These are phyloP conservation scores for Cephalopachus bancanus DNA, from an alignment of 2,797 vertebrate species.

Conservation along the genomic window DNA sequence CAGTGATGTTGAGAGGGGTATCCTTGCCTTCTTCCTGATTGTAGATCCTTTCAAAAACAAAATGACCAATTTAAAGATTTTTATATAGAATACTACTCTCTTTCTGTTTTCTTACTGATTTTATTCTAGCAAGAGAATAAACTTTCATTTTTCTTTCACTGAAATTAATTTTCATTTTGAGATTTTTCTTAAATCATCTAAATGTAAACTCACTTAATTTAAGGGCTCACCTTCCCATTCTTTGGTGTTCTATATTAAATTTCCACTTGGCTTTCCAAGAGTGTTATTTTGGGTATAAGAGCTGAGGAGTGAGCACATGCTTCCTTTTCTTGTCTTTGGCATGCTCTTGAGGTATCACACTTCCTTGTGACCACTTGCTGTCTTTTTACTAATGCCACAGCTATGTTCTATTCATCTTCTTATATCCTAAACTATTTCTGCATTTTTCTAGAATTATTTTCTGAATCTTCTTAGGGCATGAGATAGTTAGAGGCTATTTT, in stretches of 20 bases:
- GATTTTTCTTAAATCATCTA: neutral
- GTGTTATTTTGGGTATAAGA: neutral
- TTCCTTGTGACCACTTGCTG: neutral
- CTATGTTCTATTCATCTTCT: neutral
- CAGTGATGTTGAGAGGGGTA: neutral
- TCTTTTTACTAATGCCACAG: neutral
- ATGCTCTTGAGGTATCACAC: neutral
- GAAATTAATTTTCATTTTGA: conserved; percentile 2
- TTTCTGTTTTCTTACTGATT: neutral
- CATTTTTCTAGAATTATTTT: neutral
- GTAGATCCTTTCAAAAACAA: neutral
- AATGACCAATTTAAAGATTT: neutral
- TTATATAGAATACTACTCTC: neutral
- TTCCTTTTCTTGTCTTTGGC: neutral
- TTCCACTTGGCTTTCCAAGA: neutral
- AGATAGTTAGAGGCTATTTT: neutral
- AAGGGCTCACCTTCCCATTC: neutral
- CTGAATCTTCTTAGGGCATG: neutral
- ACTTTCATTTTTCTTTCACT: neutral
- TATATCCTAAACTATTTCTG: neutral
- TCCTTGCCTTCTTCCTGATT: neutral
- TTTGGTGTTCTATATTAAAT: neutral
- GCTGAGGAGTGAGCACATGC: neutral
- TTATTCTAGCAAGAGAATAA: neutral
- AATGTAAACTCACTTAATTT: neutral